Percentiles rank a stretch among this genome's conserved stretches.
Evolutionary conservation across 35 echinoderm and acorn worm species (phyloP).

Genomic region (Apostichopus japonicus): DNA sequence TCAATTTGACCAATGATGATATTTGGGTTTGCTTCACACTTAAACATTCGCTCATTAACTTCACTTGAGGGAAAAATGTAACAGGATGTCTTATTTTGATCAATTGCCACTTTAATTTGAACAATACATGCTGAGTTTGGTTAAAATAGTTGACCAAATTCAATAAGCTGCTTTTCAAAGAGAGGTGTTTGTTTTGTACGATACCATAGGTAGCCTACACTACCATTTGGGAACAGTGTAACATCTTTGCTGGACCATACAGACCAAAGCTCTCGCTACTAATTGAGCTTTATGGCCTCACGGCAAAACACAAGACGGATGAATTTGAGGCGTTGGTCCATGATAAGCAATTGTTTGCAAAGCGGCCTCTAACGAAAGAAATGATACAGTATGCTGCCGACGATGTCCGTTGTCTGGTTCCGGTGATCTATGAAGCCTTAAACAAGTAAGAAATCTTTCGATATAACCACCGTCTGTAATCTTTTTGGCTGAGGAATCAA

Average conservation of each 20-base stretch:
- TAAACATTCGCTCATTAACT: no score
- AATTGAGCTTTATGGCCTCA: background rate
- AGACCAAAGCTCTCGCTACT: background rate
- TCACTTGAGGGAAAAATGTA: no score
- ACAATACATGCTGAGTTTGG: no score
- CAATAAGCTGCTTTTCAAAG: no score
- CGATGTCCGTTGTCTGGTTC: slow-evolving; percentile 21
- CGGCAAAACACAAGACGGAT: slow-evolving; percentile 14
- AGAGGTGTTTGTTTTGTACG: no score
- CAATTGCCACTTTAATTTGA: no score
- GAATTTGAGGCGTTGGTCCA: slow-evolving; percentile 10
- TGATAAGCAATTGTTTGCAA: slow-evolving; percentile 2
- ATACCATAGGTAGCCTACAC: slow-evolving; percentile 8
- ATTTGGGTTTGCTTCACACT: no score
- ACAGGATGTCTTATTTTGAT: no score
- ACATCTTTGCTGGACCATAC: slow-evolving; percentile 7
- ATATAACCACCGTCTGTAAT: no score
- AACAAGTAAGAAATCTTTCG: slow-evolving; percentile 13
- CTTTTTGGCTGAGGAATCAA: no score
- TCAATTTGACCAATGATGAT: no score
- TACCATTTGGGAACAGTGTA: slow-evolving; percentile 37
- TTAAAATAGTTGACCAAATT: no score
- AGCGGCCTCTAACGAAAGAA: slow-evolving; percentile 24
- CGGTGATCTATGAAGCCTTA: slow-evolving; percentile 25
- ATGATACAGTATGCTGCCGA: slow-evolving; percentile 28